phyloP scores from a whole-genome alignment of 1,140 invertebrate genomes.

The Lanistes nyassanus region DNA sequence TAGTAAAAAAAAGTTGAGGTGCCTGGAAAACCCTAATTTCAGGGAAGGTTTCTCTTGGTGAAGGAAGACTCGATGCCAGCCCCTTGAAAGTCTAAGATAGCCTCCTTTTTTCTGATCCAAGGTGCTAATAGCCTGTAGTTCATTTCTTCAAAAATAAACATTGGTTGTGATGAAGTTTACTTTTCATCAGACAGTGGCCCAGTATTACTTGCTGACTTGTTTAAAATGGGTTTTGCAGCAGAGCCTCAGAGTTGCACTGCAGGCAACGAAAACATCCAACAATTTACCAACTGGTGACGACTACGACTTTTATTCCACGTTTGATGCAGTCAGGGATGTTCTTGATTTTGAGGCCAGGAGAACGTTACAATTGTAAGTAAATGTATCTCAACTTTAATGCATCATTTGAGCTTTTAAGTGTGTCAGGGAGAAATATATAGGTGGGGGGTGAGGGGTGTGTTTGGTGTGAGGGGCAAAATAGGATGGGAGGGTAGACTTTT shows the following conservation, averaged over 20 bases:
- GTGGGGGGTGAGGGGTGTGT: background rate
- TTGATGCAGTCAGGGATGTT: constrained; percentile 75
- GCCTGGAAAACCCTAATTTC: too few species aligned
- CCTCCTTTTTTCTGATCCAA: background rate
- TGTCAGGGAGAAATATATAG: background rate
- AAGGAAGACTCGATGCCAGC: too few species aligned
- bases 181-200: background rate
- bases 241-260: constrained; percentile 67
- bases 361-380: constrained; percentile 70
- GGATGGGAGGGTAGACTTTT: background rate
- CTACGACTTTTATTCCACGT: constrained; percentile 78
- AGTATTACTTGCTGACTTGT: background rate
- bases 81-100: background rate
- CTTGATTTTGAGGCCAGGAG: constrained; percentile 72
- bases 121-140: background rate
- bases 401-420: background rate
- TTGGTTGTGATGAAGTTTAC: background rate
- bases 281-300: constrained; percentile 74
- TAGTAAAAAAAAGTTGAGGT: too few species aligned
- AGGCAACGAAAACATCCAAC: constrained; percentile 77
- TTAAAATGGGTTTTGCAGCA: constrained; percentile 47
- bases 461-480: too few species aligned
- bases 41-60: too few species aligned
- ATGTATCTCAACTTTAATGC: background rate
- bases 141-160: background rate